Conservation (phyloP, 2,888 invertebrate species). For the Celastrina argiolus region DNA sequence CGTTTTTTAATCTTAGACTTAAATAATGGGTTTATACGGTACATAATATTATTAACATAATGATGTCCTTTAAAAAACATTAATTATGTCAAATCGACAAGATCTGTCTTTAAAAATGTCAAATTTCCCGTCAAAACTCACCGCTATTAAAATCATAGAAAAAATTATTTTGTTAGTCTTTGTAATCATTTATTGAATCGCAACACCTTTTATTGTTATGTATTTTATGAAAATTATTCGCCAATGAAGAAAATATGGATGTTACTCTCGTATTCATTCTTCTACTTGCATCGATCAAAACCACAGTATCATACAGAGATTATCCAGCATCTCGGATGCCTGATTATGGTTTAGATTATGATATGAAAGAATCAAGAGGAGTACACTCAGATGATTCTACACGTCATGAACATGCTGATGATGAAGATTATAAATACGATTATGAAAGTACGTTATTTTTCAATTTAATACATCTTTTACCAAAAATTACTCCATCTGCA, state of each 20-base stretch:
- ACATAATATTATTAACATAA: too few relatives aligned
- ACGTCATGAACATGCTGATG: neutral
- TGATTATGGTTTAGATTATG: conserved; percentile 1
- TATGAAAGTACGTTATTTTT: neutral
- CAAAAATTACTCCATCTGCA: too few relatives aligned
- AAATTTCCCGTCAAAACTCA: conserved; percentile 65
- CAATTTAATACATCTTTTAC: too few relatives aligned
- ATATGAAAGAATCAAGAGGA: neutral
- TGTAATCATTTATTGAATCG: neutral
- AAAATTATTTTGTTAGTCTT: conserved; percentile 33
- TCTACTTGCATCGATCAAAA: neutral
- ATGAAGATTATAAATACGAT: conserved; percentile 5
- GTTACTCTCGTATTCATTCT: neutral
- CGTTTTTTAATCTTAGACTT: too few relatives aligned
- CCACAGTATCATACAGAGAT: neutral
- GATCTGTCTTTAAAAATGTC: conserved; percentile 42
- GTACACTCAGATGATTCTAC: neutral
- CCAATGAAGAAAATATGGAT: neutral
- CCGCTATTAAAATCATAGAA: conserved; percentile 51
- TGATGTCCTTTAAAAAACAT: too few relatives aligned
- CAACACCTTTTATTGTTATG: neutral
- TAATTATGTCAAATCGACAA: too few relatives aligned
- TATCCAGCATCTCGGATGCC: conserved; percentile 11
- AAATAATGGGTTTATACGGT: too few relatives aligned
- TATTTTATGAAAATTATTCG: neutral